These are phyloP conservation scores for Lycocorax pyrrhopterus DNA, from an alignment of 2,113 vertebrate species.

Conservation along the genomic window DNA sequence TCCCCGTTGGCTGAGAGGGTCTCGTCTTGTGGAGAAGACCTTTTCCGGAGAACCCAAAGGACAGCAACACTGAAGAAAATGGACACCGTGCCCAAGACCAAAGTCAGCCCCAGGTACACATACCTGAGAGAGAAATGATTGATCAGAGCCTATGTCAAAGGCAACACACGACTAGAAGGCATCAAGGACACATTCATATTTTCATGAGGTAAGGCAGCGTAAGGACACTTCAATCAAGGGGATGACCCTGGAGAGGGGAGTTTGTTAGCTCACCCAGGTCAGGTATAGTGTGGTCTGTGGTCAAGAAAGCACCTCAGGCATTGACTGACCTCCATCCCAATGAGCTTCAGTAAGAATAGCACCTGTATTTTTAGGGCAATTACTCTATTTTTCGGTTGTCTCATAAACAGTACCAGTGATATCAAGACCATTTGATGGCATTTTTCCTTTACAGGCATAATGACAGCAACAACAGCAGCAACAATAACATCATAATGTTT, in stretches of 20 bases:
- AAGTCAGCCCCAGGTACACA: slow-evolving; percentile 85
- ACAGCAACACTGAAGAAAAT: slow-evolving; percentile 81
- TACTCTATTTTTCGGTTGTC: neutral
- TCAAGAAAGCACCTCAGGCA: neutral
- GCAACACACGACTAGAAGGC: neutral
- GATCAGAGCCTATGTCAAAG: slow-evolving; percentile 4
- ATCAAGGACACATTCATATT: neutral
- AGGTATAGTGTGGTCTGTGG: neutral
- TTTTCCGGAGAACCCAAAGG: slow-evolving; percentile 78
- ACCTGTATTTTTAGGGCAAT: neutral
- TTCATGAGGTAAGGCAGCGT: neutral
- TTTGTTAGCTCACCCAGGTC: neutral
- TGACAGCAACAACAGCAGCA: neutral
- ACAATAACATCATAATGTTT: neutral
- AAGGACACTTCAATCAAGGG: neutral
- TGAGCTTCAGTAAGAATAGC: neutral
- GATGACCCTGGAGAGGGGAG: neutral
- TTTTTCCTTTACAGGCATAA: neutral
- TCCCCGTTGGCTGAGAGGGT: slow-evolving; percentile 60
- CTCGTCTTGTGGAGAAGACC: slow-evolving; percentile 61
- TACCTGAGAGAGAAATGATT: slow-evolving; percentile 71
- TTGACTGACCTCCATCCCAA: neutral
- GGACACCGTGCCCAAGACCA: slow-evolving; percentile 82
- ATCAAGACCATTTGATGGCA: neutral
- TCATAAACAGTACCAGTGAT: neutral